Base-by-base conservation (phyloP, 2,888 invertebrate genomes). In the Chloroclysta siterata region DNA sequence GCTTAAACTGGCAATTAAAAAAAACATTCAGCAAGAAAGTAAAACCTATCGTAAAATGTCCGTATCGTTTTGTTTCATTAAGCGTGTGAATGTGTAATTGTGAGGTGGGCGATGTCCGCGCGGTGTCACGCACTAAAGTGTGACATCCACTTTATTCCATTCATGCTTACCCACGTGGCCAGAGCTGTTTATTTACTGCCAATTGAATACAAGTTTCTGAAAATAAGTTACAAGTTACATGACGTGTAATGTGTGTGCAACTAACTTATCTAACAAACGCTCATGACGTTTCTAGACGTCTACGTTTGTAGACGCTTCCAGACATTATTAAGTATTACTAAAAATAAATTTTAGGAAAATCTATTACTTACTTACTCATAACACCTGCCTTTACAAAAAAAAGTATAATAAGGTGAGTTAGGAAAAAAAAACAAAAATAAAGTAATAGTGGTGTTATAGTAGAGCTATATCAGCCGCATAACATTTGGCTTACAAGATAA, bases 81-180 rank as follows among this genome's bases (percentile, higher is more conserved):
- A 46, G 36, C 52, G 55, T 63, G 42, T 41, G n/a, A 53, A 46
- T 47, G 55, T 63, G 42, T 41, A 17, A 53, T 47, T 47, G 52
- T 33, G 56, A 55, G 17, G 53, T 60, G 50, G 57, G 53, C 53
- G 60, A 46, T 28, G 42, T 14, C 13, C 48, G 15, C 46, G 44
- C 46, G 29, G n/a, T 53, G 60, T 64, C 60, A 65, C 61, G 57
- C 61, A 65, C 48, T n/a, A 22, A 48, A 50, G 53, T 52, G 47
- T 50, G 53, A 53, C 60, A 60, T 42, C 53, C 29, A 50, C 61
- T 47, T 59, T 33, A 56, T 53, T 53, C 42, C 63, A 63, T 66
- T 65, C 65, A 65, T 56, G 56, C 46, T 47, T 42, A 28, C 51
- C 42, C 60, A 58, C 65, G 53, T 65, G 56, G 42, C 46, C 39